phyloP scores from a whole-genome alignment of 2,113 vertebrate genomes.

The Ictalurus punctatus region DNA sequence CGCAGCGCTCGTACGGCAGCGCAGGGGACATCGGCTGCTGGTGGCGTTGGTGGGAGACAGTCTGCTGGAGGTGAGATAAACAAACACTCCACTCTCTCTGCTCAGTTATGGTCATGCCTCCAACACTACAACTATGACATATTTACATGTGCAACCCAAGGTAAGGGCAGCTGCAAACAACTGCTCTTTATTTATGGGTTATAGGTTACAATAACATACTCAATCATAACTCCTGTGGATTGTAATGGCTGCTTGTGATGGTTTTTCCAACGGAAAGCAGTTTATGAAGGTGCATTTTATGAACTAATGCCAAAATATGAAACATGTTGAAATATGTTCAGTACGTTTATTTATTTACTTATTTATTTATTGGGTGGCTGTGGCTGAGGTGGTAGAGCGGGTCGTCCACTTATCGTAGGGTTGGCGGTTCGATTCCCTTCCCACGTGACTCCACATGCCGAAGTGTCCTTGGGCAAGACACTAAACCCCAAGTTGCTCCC shows the following conservation, averaged over 20 bases:
- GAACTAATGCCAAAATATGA: neutral
- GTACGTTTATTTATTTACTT: neutral
- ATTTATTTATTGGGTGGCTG: too few relatives aligned
- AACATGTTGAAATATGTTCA: neutral
- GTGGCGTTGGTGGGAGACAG: slow-evolving; percentile 94
- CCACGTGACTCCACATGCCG: too few relatives aligned
- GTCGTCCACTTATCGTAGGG: too few relatives aligned
- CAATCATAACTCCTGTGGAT: neutral
- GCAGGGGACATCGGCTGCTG: slow-evolving; percentile 82
- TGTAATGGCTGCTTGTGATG: neutral
- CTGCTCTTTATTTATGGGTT: neutral
- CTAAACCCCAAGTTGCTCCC: too few relatives aligned
- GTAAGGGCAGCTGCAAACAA: neutral
- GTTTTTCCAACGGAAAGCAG: neutral
- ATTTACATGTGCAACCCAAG: neutral
- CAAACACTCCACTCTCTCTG: neutral
- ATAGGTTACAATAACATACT: neutral
- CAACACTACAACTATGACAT: neutral
- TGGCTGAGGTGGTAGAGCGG: too few relatives aligned
- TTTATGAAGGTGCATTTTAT: neutral
- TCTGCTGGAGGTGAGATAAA: slow-evolving; percentile 83
- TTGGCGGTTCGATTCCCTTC: too few relatives aligned
- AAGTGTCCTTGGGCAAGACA: too few relatives aligned
- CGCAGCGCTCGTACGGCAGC: slow-evolving; percentile 84
- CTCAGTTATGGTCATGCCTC: neutral